Evolutionary conservation across 2,113 vertebrate genomes (phyloP).

Genomic region (Mugil cephalus): DNA sequence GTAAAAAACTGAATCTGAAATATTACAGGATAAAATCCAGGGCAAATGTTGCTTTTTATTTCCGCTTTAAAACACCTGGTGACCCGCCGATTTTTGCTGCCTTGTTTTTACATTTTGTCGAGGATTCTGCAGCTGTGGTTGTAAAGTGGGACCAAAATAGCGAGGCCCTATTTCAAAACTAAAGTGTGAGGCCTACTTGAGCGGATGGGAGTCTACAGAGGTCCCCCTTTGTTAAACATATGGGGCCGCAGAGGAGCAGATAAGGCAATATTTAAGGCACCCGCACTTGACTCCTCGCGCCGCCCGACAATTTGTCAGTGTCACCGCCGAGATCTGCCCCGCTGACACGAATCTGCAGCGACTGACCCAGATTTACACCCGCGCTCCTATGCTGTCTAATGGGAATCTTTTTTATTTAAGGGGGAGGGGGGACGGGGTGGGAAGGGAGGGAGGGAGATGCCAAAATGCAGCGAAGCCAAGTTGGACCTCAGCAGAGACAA

Average conservation of each 20-base stretch:
- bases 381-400: slow-evolving; percentile 57
- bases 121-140: slow-evolving; percentile 36
- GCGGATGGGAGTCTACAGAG: slow-evolving; percentile 40
- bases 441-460: slow-evolving; percentile 23
- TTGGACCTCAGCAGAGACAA: slow-evolving; percentile 67
- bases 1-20: not conserved
- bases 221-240: slow-evolving; percentile 48
- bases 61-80: not conserved
- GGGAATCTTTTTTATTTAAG: slow-evolving; percentile 51
- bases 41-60: not conserved
- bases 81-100: no score
- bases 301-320: slow-evolving; percentile 32
- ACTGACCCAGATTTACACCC: slow-evolving; percentile 73
- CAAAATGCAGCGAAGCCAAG: slow-evolving; percentile 63
- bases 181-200: slow-evolving; percentile 27
- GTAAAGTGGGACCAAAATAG: slow-evolving; percentile 50
- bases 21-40: not conserved
- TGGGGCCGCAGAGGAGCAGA: slow-evolving; percentile 35
- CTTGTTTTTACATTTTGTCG: slow-evolving; percentile 1
- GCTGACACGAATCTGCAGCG: slow-evolving; percentile 54
- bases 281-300: slow-evolving; percentile 47
- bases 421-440: not conserved
- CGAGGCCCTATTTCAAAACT: slow-evolving; percentile 44
- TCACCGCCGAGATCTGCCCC: slow-evolving; percentile 53
- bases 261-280: slow-evolving; percentile 51